phyloP scores from a whole-genome alignment of 2,113 vertebrate species.

The Psammodynastes pulverulentus region DNA sequence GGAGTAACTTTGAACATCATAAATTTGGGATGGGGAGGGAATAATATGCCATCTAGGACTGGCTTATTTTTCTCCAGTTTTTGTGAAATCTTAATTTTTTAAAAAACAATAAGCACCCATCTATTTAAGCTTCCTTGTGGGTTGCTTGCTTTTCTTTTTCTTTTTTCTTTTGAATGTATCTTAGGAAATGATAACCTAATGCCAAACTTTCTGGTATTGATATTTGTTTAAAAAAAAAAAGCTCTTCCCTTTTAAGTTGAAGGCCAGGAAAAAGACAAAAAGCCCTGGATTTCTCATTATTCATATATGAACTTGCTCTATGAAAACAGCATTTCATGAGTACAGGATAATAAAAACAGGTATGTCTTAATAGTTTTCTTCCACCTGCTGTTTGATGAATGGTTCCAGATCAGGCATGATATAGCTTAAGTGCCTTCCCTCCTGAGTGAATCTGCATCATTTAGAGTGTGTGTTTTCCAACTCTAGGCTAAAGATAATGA shows the following conservation, averaged over 20 bases:
- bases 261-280: conserved; percentile 25
- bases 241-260: conserved; percentile 29
- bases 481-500: conserved; percentile 30
- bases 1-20: conserved; percentile 20
- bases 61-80: not conserved
- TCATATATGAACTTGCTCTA: conserved; percentile 17
- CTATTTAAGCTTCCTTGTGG: conserved; percentile 15
- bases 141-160: conserved; percentile 24
- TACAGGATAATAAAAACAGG: conserved; percentile 36
- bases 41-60: not conserved
- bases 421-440: conserved; percentile 51
- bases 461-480: conserved; percentile 40
- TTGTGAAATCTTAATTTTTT: not conserved
- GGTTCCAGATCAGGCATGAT: conserved; percentile 53
- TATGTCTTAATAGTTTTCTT: conserved; percentile 40
- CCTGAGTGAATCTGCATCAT: conserved; percentile 25
- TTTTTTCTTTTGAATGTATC: not conserved
- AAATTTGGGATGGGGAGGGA: not conserved
- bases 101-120: not conserved
- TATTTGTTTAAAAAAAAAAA: conserved; percentile 36
- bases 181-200: conserved; percentile 11
- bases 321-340: conserved; percentile 40
- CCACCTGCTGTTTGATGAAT: conserved; percentile 48
- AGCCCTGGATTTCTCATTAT: conserved; percentile 29
- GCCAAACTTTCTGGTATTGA: conserved; percentile 21